phyloP scores from a whole-genome alignment of 2,113 vertebrate genomes.

The Sylvilagus bachmani region DNA sequence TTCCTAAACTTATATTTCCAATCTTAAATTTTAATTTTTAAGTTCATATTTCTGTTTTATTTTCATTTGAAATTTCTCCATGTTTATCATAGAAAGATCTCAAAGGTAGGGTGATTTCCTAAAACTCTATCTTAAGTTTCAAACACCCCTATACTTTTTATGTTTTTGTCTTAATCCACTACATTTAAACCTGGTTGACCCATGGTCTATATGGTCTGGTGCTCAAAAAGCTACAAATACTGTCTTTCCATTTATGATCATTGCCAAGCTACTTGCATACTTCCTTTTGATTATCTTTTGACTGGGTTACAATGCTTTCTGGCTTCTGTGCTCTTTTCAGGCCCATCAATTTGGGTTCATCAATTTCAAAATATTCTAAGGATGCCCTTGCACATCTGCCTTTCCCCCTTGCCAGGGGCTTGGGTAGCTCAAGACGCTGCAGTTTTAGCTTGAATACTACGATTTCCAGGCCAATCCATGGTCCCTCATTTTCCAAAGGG shows the following conservation, averaged over 20 bases:
- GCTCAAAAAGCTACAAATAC: not conserved
- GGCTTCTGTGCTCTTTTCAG: not conserved
- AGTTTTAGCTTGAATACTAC: not conserved
- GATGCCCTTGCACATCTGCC: not conserved
- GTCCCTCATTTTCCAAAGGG: not conserved
- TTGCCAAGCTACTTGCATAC: not conserved
- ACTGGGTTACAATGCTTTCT: not conserved
- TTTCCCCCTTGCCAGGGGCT: not conserved
- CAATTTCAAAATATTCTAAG: not conserved
- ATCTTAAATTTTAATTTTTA: not conserved
- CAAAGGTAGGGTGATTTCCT: not conserved
- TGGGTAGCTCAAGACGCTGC: not conserved
- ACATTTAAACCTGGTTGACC: not conserved
- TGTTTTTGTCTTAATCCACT: not conserved
- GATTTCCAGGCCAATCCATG: not conserved
- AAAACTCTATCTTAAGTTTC: conserved; percentile 4
- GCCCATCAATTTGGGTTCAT: not conserved
- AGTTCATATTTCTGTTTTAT: not conserved
- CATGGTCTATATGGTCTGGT: not conserved
- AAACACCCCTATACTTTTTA: not conserved
- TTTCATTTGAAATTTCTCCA: not conserved
- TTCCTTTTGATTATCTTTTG: not conserved
- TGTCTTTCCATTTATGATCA: not conserved
- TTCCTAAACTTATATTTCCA: not conserved
- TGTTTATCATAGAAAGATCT: not conserved